phyloP scores from a whole-genome alignment of 2,888 invertebrate genomes.

The Lepidochrysops patricia region DNA sequence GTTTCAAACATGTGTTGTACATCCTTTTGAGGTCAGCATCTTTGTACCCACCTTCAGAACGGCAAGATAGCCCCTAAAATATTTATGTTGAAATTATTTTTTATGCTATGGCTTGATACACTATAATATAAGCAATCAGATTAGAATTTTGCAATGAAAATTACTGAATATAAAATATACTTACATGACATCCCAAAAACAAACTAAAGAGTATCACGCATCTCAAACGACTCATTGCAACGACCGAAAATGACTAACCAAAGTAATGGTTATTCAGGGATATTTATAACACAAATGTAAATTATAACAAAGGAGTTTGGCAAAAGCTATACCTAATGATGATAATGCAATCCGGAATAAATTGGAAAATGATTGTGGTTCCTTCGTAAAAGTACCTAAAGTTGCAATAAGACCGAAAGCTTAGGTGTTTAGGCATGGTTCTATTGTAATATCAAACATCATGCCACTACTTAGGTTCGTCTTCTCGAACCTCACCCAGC shows the following conservation, averaged over 20 bases:
- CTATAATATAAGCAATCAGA: too few species aligned
- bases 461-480: too few species aligned
- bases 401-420: background rate
- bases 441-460: background rate
- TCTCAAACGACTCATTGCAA: background rate
- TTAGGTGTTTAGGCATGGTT: too few species aligned
- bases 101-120: too few species aligned
- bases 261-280: background rate
- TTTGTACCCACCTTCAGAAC: slow-evolving; percentile 73
- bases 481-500: too few species aligned
- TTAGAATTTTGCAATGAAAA: too few species aligned
- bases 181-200: slow-evolving; percentile 4
- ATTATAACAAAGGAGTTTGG: background rate
- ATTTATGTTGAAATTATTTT: background rate
- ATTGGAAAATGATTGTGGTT: background rate
- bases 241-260: background rate
- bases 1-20: slow-evolving; percentile 72
- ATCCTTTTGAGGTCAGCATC: slow-evolving; percentile 74
- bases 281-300: background rate
- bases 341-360: background rate
- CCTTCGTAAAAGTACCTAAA: background rate
- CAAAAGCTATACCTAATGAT: background rate
- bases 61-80: slow-evolving; percentile 71
- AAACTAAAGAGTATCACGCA: background rate
- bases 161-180: too few species aligned